phyloP scores from a whole-genome alignment of 1,140 invertebrate genomes.

The Zaprionus vittiger region DNA sequence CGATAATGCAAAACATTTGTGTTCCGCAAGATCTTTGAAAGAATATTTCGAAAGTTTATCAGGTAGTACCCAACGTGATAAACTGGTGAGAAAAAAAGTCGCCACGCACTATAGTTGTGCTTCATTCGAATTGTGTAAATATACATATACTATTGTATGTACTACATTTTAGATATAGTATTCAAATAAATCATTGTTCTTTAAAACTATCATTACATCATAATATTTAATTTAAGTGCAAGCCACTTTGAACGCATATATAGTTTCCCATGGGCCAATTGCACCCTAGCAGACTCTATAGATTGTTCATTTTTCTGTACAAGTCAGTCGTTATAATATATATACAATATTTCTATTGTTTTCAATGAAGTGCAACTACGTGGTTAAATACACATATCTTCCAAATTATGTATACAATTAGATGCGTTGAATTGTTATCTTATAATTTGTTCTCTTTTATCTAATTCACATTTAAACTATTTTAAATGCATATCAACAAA shows the following conservation, averaged over 20 bases:
- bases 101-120: neutral
- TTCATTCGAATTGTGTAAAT: neutral
- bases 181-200: neutral
- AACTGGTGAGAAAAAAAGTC: neutral
- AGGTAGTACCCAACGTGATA: neutral
- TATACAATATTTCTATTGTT: neutral
- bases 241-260: slow-evolving; percentile 14
- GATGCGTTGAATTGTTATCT: neutral
- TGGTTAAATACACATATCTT: slow-evolving; percentile 1
- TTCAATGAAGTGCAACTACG: slow-evolving; percentile 15
- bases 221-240: slow-evolving; percentile 19
- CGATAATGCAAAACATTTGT: neutral
- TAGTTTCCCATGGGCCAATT: slow-evolving; percentile 20
- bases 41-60: neutral
- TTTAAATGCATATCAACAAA: neutral
- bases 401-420: neutral
- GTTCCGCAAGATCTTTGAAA: neutral
- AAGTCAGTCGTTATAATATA: slow-evolving; percentile 36
- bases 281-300: slow-evolving; percentile 24
- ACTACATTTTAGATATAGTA: neutral
- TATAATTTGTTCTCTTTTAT: neutral
- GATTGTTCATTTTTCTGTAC: slow-evolving; percentile 25
- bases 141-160: neutral
- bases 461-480: neutral
- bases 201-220: neutral